Conservation (phyloP, 2,888 invertebrate species). For the Drosophila kokeensis region DNA sequence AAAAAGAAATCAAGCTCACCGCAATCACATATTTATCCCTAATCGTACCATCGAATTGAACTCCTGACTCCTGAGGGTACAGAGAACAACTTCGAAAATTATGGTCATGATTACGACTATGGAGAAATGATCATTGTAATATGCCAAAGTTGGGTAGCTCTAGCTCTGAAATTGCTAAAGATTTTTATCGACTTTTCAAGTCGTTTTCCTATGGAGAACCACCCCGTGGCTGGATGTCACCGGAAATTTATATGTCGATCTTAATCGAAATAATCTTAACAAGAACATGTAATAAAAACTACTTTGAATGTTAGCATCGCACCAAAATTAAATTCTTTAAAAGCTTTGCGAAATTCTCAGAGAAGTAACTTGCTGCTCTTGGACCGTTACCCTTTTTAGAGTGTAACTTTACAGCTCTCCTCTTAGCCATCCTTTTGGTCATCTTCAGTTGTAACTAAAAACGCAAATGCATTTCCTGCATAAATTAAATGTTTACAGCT, state of each 20-base stretch:
- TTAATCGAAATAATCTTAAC: not conserved
- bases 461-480: constrained; percentile 74
- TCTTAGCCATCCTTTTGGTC: constrained; percentile 48
- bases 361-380: not conserved
- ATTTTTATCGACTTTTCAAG: not conserved
- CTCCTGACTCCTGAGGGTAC: constrained; percentile 90
- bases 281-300: not conserved
- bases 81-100: constrained; percentile 88
- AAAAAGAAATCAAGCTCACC: constrained; percentile 85
- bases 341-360: not conserved
- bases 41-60: constrained; percentile 89
- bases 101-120: constrained; percentile 90
- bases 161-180: no score
- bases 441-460: constrained; percentile 69
- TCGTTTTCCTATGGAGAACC: not conserved
- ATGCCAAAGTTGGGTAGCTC: constrained; percentile 85
- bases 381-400: not conserved
- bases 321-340: not conserved
- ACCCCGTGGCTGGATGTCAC: not conserved
- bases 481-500: constrained; percentile 78
- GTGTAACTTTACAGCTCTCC: constrained; percentile 27
- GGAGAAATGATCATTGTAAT: constrained; percentile 88
- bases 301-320: not conserved
- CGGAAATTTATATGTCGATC: not conserved
- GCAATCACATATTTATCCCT: constrained; percentile 88